Evolutionary conservation across 2,888 invertebrate species (phyloP).

Genomic region (Theodoxus fluviatilis): DNA sequence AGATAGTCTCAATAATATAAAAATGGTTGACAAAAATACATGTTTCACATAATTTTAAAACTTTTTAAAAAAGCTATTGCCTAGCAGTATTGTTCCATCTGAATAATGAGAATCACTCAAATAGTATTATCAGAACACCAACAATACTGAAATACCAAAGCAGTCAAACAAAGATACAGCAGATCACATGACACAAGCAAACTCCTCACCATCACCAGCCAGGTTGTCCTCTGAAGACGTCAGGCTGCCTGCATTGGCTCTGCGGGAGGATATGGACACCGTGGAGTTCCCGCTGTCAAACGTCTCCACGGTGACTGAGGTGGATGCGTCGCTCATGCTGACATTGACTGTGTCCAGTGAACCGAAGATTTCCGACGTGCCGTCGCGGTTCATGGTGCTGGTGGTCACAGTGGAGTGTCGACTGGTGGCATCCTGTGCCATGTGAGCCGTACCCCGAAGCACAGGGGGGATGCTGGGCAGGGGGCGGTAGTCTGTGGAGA

Average conservation of each 20-base stretch:
- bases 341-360: constrained; percentile 71
- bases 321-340: constrained; percentile 68
- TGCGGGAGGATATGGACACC: constrained; percentile 69
- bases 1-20: no score
- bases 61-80: no score
- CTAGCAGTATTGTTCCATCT: no score
- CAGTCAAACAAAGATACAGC: no score
- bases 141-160: no score
- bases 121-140: no score
- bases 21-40: no score
- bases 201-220: constrained; percentile 54
- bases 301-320: constrained; percentile 70
- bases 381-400: constrained; percentile 57
- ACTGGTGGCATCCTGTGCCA: constrained; percentile 37
- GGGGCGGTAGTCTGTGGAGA: constrained; percentile 53
- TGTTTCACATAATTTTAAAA: no score
- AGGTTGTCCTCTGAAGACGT: constrained; percentile 66
- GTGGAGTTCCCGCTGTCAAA: constrained; percentile 67
- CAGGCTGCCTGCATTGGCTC: constrained; percentile 70
- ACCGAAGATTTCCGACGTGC: constrained; percentile 65
- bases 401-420: constrained; percentile 59
- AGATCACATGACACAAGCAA: neutral
- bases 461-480: constrained; percentile 54
- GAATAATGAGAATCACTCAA: no score
- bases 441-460: constrained; percentile 35